Evolutionary conservation across 2,113 vertebrate genomes (phyloP).

Genomic region (Erythrolamprus reginae): DNA sequence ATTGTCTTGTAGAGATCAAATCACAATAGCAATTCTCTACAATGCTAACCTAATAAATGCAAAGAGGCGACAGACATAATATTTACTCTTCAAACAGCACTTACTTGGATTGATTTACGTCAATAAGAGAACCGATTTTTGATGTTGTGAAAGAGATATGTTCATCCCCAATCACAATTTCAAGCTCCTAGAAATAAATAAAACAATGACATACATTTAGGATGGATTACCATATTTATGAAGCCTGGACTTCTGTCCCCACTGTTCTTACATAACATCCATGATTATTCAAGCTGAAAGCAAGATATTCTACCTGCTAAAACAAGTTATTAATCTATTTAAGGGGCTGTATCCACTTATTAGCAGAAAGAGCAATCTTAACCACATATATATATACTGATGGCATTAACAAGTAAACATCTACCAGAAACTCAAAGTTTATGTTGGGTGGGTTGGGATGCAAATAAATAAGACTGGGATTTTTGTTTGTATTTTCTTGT

Average conservation of each 20-base stretch:
- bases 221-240: neutral
- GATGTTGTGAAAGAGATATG: conserved; percentile 99
- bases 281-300: neutral
- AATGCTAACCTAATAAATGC: neutral
- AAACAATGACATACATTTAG: neutral
- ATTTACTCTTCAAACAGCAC: conserved; percentile 49
- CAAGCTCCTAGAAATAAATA: conserved; percentile 79
- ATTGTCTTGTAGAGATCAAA: neutral
- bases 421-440: neutral
- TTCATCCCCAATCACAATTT: conserved; percentile 98
- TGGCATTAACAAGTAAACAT: neutral
- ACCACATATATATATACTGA: neutral
- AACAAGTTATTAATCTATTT: neutral
- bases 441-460: neutral
- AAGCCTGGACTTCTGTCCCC: neutral
- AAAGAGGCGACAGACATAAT: neutral
- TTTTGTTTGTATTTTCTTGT: neutral
- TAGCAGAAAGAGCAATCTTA: neutral
- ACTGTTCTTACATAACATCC: neutral
- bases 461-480: neutral
- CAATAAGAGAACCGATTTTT: conserved; percentile 98
- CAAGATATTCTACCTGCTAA: neutral
- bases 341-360: neutral
- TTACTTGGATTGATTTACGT: conserved; percentile 98
- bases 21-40: neutral